These are phyloP conservation scores for Protonemura montana DNA, from an alignment of 2,888 invertebrate genomes.

Conservation along the genomic window DNA sequence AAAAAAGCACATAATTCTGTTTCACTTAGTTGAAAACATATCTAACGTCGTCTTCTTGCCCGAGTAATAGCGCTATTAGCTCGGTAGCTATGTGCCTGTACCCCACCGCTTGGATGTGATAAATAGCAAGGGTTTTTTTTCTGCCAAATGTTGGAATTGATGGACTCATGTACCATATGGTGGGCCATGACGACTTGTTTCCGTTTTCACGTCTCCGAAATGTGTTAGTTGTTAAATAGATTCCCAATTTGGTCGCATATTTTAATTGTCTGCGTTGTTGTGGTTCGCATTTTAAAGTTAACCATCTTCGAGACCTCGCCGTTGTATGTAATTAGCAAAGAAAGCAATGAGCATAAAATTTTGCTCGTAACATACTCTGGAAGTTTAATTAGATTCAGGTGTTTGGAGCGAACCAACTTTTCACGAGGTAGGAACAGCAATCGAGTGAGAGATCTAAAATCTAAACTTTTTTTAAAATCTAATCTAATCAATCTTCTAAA, in stretches of 20 bases:
- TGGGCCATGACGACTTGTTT: conserved; percentile 2
- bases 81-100: background rate
- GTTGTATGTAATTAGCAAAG: background rate
- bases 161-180: background rate
- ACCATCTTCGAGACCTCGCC: background rate
- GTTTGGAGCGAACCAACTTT: no score
- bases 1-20: conserved; percentile 35
- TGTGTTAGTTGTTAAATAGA: conserved; percentile 29
- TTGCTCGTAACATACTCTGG: background rate
- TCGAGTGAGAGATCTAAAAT: no score
- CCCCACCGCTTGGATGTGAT: background rate
- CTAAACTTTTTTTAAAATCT: no score
- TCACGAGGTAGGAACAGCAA: no score
- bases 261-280: conserved; percentile 33
- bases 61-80: conserved; percentile 15
- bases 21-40: conserved; percentile 20
- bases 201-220: conserved; percentile 23
- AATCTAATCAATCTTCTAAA: no score
- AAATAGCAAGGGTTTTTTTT: background rate
- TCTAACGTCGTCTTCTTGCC: background rate
- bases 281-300: conserved; percentile 3
- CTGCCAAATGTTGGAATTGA: background rate
- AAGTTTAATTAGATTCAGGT: conserved; percentile 28
- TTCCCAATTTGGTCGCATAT: conserved; percentile 35
- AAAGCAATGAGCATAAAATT: background rate